phyloP scores from a whole-genome alignment of 2,797 vertebrate species.

The Dromococcyx pavoninus region DNA sequence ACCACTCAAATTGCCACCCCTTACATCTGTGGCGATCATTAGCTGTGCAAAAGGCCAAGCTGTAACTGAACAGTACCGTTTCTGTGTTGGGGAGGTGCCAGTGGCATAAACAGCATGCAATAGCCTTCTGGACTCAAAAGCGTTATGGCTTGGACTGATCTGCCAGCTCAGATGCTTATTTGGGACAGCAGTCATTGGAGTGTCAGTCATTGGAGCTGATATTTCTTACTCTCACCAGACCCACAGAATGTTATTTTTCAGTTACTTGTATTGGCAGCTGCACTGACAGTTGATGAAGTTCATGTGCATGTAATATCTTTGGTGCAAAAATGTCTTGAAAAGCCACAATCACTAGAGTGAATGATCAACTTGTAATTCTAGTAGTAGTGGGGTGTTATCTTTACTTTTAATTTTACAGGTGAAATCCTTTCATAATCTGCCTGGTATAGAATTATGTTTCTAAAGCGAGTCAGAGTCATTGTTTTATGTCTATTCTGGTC shows the following conservation, averaged over 20 bases:
- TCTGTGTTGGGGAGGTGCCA: conserved; percentile 23
- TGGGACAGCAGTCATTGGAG: background rate
- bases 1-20: background rate
- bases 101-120: background rate
- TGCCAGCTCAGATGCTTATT: background rate
- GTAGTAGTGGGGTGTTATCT: background rate
- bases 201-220: background rate
- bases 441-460: background rate
- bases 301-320: rapidly evolving
- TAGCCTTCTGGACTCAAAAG: conserved; percentile 1
- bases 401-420: background rate
- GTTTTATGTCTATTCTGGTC: background rate
- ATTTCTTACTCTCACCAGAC: background rate
- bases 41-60: conserved; percentile 34
- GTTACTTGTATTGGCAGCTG: background rate
- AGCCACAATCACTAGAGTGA: background rate
- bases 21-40: conserved; percentile 38
- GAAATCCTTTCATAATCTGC: background rate
- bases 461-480: background rate
- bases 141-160: background rate
- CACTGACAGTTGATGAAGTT: background rate
- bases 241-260: background rate
- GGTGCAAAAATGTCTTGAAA: background rate
- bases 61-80: background rate
- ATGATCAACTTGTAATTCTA: background rate